A percentile compares a stretch with the other conserved stretches of the same genome.
Conservation (phyloP, 2,888 invertebrate genomes). For the Drosophila heteroneura region DNA sequence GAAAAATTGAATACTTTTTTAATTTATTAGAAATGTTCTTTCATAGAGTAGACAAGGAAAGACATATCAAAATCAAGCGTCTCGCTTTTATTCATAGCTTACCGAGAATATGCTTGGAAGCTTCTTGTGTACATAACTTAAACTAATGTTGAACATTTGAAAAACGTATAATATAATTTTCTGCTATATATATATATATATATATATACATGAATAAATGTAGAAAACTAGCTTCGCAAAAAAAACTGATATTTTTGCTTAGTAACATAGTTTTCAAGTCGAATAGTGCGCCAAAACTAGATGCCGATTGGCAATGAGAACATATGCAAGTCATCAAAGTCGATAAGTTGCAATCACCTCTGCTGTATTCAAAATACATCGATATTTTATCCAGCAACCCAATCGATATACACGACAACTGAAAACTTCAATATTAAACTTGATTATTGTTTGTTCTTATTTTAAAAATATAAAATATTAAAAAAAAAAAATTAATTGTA, state of each 20-base stretch:
- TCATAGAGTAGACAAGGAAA: slow-evolving; percentile 11
- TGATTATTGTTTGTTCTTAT: not conserved
- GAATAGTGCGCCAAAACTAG: no score
- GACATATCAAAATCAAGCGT: slow-evolving; percentile 6
- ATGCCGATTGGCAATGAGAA: not conserved
- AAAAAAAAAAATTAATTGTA: no score
- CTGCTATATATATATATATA: not conserved
- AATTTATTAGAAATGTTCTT: not conserved
- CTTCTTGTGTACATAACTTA: not conserved
- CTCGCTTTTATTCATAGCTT: slow-evolving; percentile 20
- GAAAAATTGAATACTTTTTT: not conserved
- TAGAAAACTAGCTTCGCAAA: not conserved
- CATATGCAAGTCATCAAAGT: not conserved
- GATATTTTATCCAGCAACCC: not conserved
- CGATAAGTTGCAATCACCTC: not conserved
- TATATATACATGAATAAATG: not conserved
- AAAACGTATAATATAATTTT: not conserved
- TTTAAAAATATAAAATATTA: not conserved
- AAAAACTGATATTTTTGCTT: not conserved
- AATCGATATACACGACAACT: not conserved
- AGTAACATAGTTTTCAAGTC: not conserved
- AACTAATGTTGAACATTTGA: not conserved
- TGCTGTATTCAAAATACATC: not conserved
- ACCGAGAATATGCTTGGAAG: not conserved
- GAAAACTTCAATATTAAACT: not conserved